Conservation (phyloP, 2,113 vertebrate genomes). For the Lutjanus erythropterus region DNA sequence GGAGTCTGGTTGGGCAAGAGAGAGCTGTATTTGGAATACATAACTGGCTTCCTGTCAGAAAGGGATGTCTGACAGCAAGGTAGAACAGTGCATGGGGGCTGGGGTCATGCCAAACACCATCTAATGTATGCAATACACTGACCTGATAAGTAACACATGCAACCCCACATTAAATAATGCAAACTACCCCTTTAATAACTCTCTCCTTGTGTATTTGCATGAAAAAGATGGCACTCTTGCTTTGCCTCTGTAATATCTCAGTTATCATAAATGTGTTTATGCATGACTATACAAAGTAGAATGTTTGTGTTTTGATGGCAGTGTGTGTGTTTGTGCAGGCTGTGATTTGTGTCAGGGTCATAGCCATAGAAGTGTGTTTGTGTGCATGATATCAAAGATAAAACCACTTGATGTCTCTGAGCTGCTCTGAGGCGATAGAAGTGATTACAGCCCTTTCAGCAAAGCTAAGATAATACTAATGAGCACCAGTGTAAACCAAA, state of each 20-base stretch:
- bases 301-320: neutral
- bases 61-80: no score
- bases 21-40: no score
- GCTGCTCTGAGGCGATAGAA: conserved; percentile 27
- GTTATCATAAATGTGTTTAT: neutral
- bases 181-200: no score
- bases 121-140: no score
- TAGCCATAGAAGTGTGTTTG: neutral
- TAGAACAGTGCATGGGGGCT: no score
- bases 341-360: neutral
- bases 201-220: neutral
- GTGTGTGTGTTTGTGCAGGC: neutral
- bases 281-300: neutral
- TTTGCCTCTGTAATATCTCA: neutral
- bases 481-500: conserved; percentile 50
- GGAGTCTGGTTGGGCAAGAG: no score
- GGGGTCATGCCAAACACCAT: no score
- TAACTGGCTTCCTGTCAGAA: no score
- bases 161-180: no score
- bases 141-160: no score
- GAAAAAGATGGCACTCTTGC: neutral
- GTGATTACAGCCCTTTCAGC: conserved; percentile 45
- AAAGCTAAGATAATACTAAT: conserved; percentile 56
- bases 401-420: conserved; percentile 32
- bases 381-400: neutral